Evolutionary conservation across 2,113 vertebrate species (phyloP), one percentile per base, ranked within the genome.

Genomic region (Cairina moschata): DNA sequence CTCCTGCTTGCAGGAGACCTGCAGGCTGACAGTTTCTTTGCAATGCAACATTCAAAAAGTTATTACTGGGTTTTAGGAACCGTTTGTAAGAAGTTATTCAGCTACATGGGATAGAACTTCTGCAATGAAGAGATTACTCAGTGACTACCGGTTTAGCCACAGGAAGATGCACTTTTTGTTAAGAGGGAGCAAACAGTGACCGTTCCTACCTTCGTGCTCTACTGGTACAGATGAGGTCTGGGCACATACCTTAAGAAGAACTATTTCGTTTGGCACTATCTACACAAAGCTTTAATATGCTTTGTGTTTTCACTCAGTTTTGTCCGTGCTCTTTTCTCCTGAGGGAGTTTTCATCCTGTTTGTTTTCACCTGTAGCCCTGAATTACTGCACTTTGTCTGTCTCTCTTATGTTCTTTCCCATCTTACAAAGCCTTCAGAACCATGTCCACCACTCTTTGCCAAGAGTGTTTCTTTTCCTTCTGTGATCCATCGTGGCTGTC

Each of bases 1-100:
- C 75, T 81, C 50, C 63, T n/a, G 58, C 66, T 29, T 40, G 75
- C 48, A 40, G 60, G 7, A 86, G 38, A 11, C 29, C 38, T n/a
- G 23, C 80, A 69, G 75, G 55, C 82, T 80, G 63, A 44, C 62
- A 90, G 54, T 54, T 83, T 65, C 63, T 85, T 36, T 65, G 78
- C 1, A 3, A 29, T 7, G 29, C 15, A 15, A 12, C 15, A 63
- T 60, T 90, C 75, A 83, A 79, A 65, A 42, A 74, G 75, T 71
- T 42, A 9, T 74, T 38, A 28, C 59, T 36, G 4, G 63, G 29
- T 42, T 67, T 88, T 58, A 50, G 44, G 67, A 91, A 18, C 15
- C 8, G 23, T 54, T 62, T 40, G n/a, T 76, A 83, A 73, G 34
- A 44, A 77, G 65, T 63, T 13, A n/a, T 67, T 76, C 34, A 29